These are phyloP conservation scores for Drosophila kepulauana DNA, from an alignment of 1,140 invertebrate species.

Conservation along the genomic window DNA sequence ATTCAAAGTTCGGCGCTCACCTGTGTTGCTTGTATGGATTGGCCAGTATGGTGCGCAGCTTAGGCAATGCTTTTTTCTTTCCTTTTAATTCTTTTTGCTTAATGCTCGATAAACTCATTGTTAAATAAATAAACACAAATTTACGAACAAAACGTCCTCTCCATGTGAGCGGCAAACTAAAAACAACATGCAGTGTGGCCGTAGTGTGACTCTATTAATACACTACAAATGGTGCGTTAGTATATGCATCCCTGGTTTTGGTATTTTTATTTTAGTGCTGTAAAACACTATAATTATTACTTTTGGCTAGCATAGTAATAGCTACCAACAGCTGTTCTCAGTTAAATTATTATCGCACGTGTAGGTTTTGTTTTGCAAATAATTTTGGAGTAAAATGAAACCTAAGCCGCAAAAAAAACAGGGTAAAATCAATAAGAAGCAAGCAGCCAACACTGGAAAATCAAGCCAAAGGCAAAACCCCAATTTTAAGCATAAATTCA, in stretches of 20 bases:
- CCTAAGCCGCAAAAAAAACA: constrained; percentile 44
- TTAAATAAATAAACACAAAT: constrained; percentile 15
- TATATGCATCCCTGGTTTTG: not conserved
- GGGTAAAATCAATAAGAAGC: constrained; percentile 39
- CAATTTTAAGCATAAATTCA: constrained; percentile 57
- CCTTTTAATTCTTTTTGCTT: constrained; percentile 66
- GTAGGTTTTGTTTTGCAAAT: constrained; percentile 26
- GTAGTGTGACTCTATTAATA: not conserved
- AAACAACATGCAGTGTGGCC: constrained; percentile 1
- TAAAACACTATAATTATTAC: not conserved
- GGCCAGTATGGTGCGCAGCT: constrained; percentile 58
- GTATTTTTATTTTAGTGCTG: constrained; percentile 17
- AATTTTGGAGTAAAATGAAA: constrained; percentile 48
- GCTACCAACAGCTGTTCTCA: not conserved
- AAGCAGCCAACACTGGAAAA: constrained; percentile 29
- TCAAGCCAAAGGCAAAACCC: constrained; percentile 39
- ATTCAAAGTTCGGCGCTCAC: constrained; percentile 20
- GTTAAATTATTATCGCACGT: constrained; percentile 43
- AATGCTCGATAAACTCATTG: constrained; percentile 64
- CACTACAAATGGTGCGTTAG: too few relatives aligned
- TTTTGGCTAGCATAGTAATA: not conserved
- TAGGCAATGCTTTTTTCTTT: constrained; percentile 65
- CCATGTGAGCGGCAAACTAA: constrained; percentile 21
- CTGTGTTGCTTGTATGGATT: constrained; percentile 72
- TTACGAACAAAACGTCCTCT: not conserved